Conservation (phyloP, 2,797 vertebrate species). For the Podargus strigoides region DNA sequence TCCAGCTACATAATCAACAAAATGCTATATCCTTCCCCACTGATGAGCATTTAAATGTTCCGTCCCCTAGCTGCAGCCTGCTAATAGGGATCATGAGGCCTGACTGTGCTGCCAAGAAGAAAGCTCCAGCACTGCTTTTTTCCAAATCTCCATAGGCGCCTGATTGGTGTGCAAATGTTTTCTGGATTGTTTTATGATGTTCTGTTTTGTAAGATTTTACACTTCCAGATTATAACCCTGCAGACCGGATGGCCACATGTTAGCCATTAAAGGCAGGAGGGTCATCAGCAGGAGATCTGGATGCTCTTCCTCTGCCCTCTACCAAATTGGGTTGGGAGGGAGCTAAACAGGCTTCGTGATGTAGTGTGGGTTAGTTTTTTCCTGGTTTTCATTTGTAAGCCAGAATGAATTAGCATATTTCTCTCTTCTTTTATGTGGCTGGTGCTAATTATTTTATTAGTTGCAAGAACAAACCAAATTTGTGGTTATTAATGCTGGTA, state of each 20-base stretch:
- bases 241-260: background rate
- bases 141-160: background rate
- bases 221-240: background rate
- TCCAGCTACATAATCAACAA: background rate
- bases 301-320: background rate
- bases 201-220: background rate
- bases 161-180: background rate
- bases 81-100: background rate
- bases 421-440: background rate
- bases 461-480: background rate
- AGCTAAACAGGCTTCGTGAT: background rate
- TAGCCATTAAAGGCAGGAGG: background rate
- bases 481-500: background rate
- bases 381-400: background rate
- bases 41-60: background rate
- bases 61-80: background rate
- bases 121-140: background rate
- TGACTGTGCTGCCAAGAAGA: background rate
- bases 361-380: background rate
- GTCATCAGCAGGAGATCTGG: background rate
- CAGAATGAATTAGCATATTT: conserved; percentile 3
- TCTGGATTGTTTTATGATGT: background rate
- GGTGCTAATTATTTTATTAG: conserved; percentile 25
- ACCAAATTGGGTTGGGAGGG: background rate
- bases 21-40: background rate